Base-by-base conservation (phyloP, 2,797 vertebrate species). In the Caiman crocodilus region DNA sequence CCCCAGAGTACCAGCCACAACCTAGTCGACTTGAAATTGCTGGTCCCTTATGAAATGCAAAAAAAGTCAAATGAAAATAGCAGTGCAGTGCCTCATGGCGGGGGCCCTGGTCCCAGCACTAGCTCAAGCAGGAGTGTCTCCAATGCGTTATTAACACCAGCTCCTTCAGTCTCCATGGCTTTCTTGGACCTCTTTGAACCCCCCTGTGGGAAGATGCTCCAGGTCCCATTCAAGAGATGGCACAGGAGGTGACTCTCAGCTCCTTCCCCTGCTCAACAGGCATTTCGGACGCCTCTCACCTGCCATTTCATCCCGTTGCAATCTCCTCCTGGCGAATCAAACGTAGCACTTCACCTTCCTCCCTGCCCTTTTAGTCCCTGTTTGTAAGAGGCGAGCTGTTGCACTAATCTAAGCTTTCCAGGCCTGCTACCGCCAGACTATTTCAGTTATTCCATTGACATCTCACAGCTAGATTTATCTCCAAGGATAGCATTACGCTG, bases 391-490 rank as follows among this genome's bases (percentile, higher is more conserved):
- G 26, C 50, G 91, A 87, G 56, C 32, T 82, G 81, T n/a, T 20
- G 71, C 71, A 75, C 35, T 83, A 88, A 93, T 88, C 69, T 74
- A 59, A 91, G 75, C 30, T 81, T 94, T 88, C 76, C 59, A 83
- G 59, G 76, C 79, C 75, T 26, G 92, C 75, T 89, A n/a, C 82
- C 81, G 84, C 83, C 77, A 93, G 58, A 21, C 69, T 91, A 13
- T 67, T 87, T 73, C 82, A 91, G 88, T 88, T 91, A 64, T n/a
- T 89, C 82, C 73, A 92, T 17, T 82, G 84, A 87, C 91, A 93
- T 73, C 64, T 95, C 76, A 75, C 80, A 85, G 84, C 65, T 73
- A 91, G 84, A 89, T 94, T 89, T 88, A 91, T 90, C 74, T 91
- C 88, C 28, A 56, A 84, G 85, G 82, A 83, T 79, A 85, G 61